Conservation (phyloP, 2,113 vertebrate species). For the Litocranius walleri region DNA sequence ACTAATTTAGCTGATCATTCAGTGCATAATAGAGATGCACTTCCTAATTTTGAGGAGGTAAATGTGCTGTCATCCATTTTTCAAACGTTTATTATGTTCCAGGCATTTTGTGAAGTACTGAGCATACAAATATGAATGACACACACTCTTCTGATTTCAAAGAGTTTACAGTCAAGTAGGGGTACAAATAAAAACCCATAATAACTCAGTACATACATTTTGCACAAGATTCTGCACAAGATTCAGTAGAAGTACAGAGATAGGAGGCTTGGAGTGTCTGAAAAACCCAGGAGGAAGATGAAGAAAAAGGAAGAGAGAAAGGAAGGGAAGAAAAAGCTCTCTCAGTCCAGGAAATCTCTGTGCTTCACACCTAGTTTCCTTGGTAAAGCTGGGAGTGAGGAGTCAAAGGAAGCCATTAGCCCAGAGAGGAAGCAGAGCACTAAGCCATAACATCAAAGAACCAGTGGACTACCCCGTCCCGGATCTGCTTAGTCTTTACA, state of each 20-base stretch:
- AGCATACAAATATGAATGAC: background rate
- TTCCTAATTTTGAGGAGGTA: background rate
- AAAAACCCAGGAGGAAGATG: background rate
- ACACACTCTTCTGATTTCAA: slow-evolving; percentile 17
- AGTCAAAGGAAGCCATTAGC: background rate
- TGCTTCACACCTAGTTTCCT: background rate
- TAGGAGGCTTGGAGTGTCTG: background rate
- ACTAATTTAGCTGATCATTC: background rate
- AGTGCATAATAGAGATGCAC: background rate
- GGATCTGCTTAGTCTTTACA: slow-evolving; percentile 67
- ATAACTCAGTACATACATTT: background rate
- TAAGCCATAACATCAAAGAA: slow-evolving; percentile 35
- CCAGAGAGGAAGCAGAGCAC: background rate
- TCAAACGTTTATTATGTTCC: background rate
- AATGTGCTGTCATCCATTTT: background rate
- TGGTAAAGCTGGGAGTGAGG: background rate
- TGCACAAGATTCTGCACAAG: background rate
- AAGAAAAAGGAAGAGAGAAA: background rate
- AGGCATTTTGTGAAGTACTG: background rate
- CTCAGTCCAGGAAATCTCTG: background rate
- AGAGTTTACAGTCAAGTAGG: background rate
- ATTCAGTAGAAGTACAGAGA: background rate
- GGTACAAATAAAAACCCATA: background rate
- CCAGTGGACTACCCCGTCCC: background rate
- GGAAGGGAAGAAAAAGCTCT: background rate